Base-by-base conservation (phyloP, 2,888 invertebrate species). In the Lepidonotus clava region DNA sequence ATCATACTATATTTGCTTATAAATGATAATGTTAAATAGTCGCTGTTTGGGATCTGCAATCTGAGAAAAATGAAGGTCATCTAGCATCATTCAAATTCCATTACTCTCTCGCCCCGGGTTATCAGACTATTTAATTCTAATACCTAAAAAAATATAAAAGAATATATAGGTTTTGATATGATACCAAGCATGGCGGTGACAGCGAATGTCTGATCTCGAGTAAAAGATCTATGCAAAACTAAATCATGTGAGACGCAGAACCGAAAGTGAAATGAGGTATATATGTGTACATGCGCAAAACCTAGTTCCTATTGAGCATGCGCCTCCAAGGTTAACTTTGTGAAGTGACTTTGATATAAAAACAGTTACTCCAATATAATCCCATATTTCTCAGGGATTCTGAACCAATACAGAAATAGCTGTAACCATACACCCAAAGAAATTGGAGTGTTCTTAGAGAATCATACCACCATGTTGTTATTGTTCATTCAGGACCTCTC, bases 371-470 rank as follows among this genome's bases (percentile, higher is more conserved):
- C 61, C 61, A 4, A 28, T n/a, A n/a, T 61, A 61, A 61, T 61
- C 61, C 61, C 61, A 28, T 28, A 61, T 61, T 61, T 61, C 61
- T 61, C 61, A 61, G 61, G 61, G 61, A 61, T 61, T 61, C 61
- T 5, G 28, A n/a, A 61, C 8, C 61, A 61, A 61, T n/a, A n/a
- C 61, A 4, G 24, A 61, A 61, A 28, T 28, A 61, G 28, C 24
- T 61, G 61, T 61, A 61, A 61, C n/a, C n/a, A 18, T n/a, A 53
- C 53, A 53, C 21, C 53, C 53, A 53, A 18, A 53, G 2, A 53
- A n/a, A n/a, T 4, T 8, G 53, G 53, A 1, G 14, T 61, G 24
- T 61, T 2, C 11, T 24, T 61, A 61, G 61, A 28, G 61, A 61
- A 61, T 11, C 14, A 61, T 28, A 11, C 61, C 28, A 61, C 11